These are phyloP conservation scores for Anorthoa munda DNA, from an alignment of 2,888 invertebrate genomes.

Conservation along the genomic window DNA sequence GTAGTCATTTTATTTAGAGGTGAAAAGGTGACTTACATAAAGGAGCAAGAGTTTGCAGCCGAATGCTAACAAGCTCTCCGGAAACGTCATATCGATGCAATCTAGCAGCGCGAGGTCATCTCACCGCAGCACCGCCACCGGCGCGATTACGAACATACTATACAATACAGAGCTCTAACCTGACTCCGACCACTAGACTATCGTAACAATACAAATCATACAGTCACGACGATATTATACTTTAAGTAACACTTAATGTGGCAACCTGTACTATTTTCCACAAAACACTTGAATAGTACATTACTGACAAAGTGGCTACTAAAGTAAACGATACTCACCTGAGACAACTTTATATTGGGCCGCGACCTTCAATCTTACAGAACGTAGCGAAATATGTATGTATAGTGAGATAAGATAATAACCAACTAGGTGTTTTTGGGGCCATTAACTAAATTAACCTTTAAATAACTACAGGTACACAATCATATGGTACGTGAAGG, in stretches of 20 bases:
- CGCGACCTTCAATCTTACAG: constrained; percentile 75
- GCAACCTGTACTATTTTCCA: constrained; percentile 43
- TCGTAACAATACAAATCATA: constrained; percentile 68
- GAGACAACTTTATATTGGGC: constrained; percentile 73
- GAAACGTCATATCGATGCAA: constrained; percentile 75
- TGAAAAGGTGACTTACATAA: constrained; percentile 72
- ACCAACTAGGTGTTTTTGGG: constrained; percentile 67
- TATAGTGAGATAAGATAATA: constrained; percentile 82
- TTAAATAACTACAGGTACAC: constrained; percentile 38
- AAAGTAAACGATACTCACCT: constrained; percentile 77
- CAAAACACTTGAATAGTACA: constrained; percentile 51
- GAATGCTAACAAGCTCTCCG: constrained; percentile 75
- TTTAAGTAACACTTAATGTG: constrained; percentile 36
- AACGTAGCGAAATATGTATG: constrained; percentile 68
- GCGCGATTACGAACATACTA: constrained; percentile 57
- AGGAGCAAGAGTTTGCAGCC: constrained; percentile 72
- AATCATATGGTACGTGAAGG: constrained; percentile 44
- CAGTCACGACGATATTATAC: constrained; percentile 70
- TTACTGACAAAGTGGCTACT: constrained; percentile 62
- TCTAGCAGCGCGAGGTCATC: constrained; percentile 75
- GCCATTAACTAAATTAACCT: constrained; percentile 53
- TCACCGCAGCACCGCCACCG: constrained; percentile 69
- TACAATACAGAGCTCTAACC: constrained; percentile 60
- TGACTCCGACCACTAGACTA: constrained; percentile 65
- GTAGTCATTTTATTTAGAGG: constrained; percentile 28